Evolutionary conservation across 2,888 invertebrate genomes (phyloP), one percentile per base, ranked within the genome.

Genomic region (Pollenia amentaria): DNA sequence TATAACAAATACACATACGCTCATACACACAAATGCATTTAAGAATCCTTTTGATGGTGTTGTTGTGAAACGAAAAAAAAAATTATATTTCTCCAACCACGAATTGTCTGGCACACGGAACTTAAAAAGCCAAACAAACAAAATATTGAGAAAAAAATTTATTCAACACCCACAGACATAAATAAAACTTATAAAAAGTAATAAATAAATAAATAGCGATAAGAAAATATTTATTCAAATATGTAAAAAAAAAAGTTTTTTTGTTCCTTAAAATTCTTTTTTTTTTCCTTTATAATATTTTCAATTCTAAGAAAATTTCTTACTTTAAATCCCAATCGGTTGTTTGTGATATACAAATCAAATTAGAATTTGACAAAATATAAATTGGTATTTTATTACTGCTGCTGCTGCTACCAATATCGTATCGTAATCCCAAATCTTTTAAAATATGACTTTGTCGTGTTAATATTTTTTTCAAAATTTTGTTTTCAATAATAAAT

Each of bases 371-470:
- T 79, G 51, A 60, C 69, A 79, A 42, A 70, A 62, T 62, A 79
- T 51, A 79, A 70, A 79, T 79, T 70, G 62, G 51, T 70, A 79
- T 79, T 79, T 79, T 70, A 70, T 79, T 69, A 18, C 60, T 62
- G 21, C 12, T 29, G 29, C 4, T 29, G 29, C 29, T 29, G 29
- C 29, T 29, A 6, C 29, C 16, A 79, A 48, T 42, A 79, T 79
- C 69, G 62, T 70, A 79, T 62, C 51, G 21, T 14, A 11, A n/a
- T 42, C 40, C 12, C 60, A 70, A 79, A 79, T 79, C 69, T 51
- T 42, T 62, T 38, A 38, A 62, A 76, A 82, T 69, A 76, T 70
- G 51, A 62, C 46, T 62, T 18, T 46, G 69, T 53, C 53, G 69
- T 76, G 55, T 55, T 55, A 76, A 21, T 53, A 64, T 64, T 53